Evolutionary conservation across 2,113 vertebrate genomes (phyloP), one percentile per base, ranked within the genome.

Genomic region (Bostrychus sinensis): DNA sequence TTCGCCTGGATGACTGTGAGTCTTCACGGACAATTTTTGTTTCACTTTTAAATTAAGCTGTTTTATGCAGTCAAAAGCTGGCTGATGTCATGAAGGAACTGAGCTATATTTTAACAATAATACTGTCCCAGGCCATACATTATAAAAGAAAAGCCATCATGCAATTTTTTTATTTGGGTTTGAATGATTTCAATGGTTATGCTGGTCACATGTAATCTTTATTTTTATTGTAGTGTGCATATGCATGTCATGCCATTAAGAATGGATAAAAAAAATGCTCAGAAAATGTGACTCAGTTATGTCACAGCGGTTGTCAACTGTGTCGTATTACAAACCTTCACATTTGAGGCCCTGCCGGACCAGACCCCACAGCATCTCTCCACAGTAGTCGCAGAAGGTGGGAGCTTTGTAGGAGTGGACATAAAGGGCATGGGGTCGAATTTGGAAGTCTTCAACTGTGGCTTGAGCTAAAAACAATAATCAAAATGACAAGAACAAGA

Each of bases 361-460:
- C 58, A 99, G 93, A 80, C 97, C 97, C 96, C 97, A 99, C 41
- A 99, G 94, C 97, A 99, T 99, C 89, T 99, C 97, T 70, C 97
- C 97, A 10, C 97, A 99, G 92, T 99, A 98, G 91, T 99, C 97
- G 77, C 97, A 99, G 89, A 99, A 99, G 66, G 97, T 96, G 79
- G 97, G 97, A 64, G 97, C 95, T 85, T 99, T 99, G 90, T 99
- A 99, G 77, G 97, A 99, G 91, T 99, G 97, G 69, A 99, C 97
- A 37, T 96, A 96, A 32, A 99, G 95, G 62, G 96, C 92, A 85
- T 99, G 97, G 72, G 97, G 97, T 75, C 97, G 95, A 78, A 98
- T 99, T 92, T 98, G 97, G 92, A 99, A 99, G 77, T 98, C 97
- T 91, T 98, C 96, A 70, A 98, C 95, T 62, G 97, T 97, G 79